Conservation (phyloP, 2,113 vertebrate species). For the Tringa solitaria region DNA sequence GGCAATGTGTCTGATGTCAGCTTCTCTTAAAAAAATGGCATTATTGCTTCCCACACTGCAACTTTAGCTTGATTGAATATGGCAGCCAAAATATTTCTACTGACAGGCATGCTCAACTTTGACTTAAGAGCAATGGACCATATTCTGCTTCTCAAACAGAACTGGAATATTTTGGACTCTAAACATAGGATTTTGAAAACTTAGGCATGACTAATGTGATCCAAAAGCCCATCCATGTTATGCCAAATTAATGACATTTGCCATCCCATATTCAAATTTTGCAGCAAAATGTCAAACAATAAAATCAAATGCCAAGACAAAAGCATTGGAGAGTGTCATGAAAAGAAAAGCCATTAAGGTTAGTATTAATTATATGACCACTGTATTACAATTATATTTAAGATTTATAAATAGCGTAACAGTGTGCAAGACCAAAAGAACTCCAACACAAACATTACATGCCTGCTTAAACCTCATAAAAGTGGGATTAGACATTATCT, state of each 20-base stretch:
- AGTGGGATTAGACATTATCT: not conserved
- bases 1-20: not conserved
- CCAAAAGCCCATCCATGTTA: not conserved
- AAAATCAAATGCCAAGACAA: constrained; percentile 34
- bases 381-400: not conserved
- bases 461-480: not conserved
- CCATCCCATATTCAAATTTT: not conserved
- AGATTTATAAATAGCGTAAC: constrained; percentile 19
- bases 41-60: not conserved
- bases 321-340: not conserved
- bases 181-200: not conserved
- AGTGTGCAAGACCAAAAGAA: not conserved
- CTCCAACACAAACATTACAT: not conserved
- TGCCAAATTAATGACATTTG: not conserved
- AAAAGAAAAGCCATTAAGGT: not conserved
- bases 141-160: not conserved
- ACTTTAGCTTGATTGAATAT: not conserved
- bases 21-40: not conserved
- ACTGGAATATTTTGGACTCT: not conserved
- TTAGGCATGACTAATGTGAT: not conserved
- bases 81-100: not conserved
- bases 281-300: constrained; percentile 1
- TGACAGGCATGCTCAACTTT: not conserved
- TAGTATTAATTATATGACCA: not conserved
- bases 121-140: not conserved